These are phyloP conservation scores for Allygus modestus DNA, from an alignment of 2,888 invertebrate genomes.

Conservation along the genomic window DNA sequence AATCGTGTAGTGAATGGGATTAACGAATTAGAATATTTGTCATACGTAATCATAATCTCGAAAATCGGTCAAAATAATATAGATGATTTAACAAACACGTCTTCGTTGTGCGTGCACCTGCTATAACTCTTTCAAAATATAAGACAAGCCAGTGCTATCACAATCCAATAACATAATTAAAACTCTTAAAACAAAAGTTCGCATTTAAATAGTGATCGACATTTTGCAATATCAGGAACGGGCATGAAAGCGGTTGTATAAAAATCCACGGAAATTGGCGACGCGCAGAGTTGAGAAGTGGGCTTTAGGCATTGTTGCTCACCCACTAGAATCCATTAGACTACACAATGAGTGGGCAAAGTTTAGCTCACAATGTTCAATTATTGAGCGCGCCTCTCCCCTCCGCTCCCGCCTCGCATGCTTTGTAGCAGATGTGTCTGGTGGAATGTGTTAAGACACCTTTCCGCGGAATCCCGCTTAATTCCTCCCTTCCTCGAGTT, in stretches of 20 bases:
- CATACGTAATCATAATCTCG: too few species aligned
- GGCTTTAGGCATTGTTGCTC: slow-evolving; percentile 6
- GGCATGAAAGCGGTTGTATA: neutral
- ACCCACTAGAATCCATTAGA: slow-evolving; percentile 12
- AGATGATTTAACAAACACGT: too few species aligned
- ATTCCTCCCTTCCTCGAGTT: neutral
- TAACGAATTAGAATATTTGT: too few species aligned
- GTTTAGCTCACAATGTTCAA: slow-evolving; percentile 20
- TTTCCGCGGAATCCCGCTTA: slow-evolving; percentile 4
- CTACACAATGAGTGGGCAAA: slow-evolving; percentile 15
- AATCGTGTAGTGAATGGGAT: too few species aligned
- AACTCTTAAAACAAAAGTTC: too few species aligned
- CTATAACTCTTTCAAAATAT: too few species aligned
- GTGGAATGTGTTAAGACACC: slow-evolving; percentile 14
- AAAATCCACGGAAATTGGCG: neutral
- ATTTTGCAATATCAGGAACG: too few species aligned
- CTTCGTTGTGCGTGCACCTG: too few species aligned
- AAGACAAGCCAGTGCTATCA: too few species aligned
- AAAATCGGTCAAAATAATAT: too few species aligned
- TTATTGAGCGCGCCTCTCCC: neutral
- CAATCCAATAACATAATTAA: too few species aligned
- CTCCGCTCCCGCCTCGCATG: neutral
- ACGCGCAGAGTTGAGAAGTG: neutral
- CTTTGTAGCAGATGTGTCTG: slow-evolving; percentile 13
- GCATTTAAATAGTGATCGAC: too few species aligned